phyloP scores from a whole-genome alignment of 2,113 vertebrate species.

The Dolichallabes microphthalmus region DNA sequence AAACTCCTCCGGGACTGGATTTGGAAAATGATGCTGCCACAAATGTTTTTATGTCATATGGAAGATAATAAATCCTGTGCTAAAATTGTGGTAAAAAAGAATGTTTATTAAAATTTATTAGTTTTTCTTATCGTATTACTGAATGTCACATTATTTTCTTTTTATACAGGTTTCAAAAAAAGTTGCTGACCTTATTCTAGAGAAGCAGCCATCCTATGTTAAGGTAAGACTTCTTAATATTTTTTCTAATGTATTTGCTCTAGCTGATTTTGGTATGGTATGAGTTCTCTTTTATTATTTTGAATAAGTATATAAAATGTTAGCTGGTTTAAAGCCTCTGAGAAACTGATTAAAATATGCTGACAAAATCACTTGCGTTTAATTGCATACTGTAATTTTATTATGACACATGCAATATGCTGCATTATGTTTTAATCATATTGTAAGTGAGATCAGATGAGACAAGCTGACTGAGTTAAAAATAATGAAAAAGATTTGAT shows the following conservation, averaged over 20 bases:
- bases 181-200: conserved; percentile 96
- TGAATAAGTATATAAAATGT: too few species aligned
- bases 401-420: not conserved
- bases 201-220: conserved; percentile 96
- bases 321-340: too few species aligned
- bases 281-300: too few species aligned
- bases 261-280: too few species aligned
- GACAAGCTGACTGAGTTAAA: not conserved
- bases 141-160: conserved; percentile 22
- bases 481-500: not conserved
- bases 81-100: not conserved
- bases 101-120: not conserved
- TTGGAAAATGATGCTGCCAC: not conserved
- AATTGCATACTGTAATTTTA: not conserved
- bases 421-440: not conserved
- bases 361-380: not conserved
- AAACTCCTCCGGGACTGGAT: not conserved
- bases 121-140: not conserved
- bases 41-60: not conserved
- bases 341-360: too few species aligned
- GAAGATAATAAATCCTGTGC: not conserved
- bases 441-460: not conserved
- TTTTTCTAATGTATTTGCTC: too few species aligned
- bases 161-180: conserved; percentile 90
- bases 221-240: conserved; percentile 79